Evolutionary conservation across 2,797 vertebrate species (phyloP).

Genomic region (Hydrolagus colliei): DNA sequence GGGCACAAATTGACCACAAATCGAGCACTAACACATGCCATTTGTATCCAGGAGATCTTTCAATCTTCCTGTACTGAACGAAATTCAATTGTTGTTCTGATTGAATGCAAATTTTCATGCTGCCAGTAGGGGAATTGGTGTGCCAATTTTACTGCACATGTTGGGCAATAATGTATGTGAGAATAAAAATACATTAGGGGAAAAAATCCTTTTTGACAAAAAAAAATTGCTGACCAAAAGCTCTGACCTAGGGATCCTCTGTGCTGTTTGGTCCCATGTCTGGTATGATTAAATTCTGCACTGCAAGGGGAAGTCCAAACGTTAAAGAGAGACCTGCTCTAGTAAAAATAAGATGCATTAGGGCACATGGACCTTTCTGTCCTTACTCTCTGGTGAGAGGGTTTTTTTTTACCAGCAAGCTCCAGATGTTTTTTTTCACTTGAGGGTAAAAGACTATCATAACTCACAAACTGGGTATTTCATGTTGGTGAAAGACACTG

Average conservation of each 20-base stretch:
- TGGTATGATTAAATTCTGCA: not conserved
- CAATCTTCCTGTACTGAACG: slow-evolving; percentile 6
- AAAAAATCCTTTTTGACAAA: not conserved
- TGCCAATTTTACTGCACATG: not conserved
- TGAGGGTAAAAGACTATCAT: not conserved
- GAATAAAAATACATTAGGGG: not conserved
- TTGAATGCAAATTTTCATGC: slow-evolving; percentile 9
- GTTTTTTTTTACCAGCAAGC: not conserved
- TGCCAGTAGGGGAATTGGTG: not conserved
- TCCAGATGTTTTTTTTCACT: not conserved
- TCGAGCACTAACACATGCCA: not conserved
- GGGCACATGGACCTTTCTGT: not conserved
- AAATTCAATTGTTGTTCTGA: slow-evolving; percentile 8
- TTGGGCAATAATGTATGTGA: not conserved
- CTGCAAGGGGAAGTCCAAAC: not conserved
- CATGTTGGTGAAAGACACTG: not conserved
- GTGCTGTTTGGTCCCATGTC: not conserved
- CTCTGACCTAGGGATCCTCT: not conserved
- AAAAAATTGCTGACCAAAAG: not conserved
- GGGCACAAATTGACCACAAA: slow-evolving; percentile 9
- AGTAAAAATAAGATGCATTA: not conserved
- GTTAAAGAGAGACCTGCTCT: not conserved
- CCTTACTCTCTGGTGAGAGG: not conserved
- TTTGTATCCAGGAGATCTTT: not conserved
- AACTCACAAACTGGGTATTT: not conserved